Conservation (phyloP, 2,797 vertebrate species). For the Melanogrammus aeglefinus region DNA sequence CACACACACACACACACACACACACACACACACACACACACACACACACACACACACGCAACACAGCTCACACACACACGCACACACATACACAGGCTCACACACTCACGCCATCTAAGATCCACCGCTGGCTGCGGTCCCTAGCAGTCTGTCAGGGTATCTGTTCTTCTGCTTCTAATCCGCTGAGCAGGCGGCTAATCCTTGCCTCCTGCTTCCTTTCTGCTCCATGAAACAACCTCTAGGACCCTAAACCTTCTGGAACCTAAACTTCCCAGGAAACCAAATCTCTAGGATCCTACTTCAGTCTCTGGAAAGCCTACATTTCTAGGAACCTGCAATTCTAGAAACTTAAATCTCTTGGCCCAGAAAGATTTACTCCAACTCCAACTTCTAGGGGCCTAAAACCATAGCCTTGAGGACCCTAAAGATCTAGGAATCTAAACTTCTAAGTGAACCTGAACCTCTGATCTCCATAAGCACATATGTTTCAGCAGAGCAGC, state of each 20-base stretch:
- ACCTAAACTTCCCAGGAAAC: background rate
- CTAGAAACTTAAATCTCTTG: background rate
- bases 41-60: constrained; percentile 19
- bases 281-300: too few relatives aligned
- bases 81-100: constrained; percentile 5
- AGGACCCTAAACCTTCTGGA: constrained; percentile 25
- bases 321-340: background rate
- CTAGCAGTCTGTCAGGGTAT: constrained; percentile 45
- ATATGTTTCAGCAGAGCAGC: too few relatives aligned
- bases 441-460: background rate
- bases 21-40: constrained; percentile 3
- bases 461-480: background rate
- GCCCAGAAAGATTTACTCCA: background rate
- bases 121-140: constrained; percentile 38
- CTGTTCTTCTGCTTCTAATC: constrained; percentile 48
- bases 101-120: constrained; percentile 21
- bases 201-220: constrained; percentile 62
- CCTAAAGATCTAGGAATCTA: background rate
- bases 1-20: constrained; percentile 21
- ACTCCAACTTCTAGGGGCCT: background rate
- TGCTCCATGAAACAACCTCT: constrained; percentile 48
- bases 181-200: constrained; percentile 68
- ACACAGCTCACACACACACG: constrained; percentile 16
- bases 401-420: too few relatives aligned
- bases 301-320: background rate